These are phyloP conservation scores for Siderastrea radians DNA, from an alignment of 92 coral and sea anemone species.

Conservation along the genomic window DNA sequence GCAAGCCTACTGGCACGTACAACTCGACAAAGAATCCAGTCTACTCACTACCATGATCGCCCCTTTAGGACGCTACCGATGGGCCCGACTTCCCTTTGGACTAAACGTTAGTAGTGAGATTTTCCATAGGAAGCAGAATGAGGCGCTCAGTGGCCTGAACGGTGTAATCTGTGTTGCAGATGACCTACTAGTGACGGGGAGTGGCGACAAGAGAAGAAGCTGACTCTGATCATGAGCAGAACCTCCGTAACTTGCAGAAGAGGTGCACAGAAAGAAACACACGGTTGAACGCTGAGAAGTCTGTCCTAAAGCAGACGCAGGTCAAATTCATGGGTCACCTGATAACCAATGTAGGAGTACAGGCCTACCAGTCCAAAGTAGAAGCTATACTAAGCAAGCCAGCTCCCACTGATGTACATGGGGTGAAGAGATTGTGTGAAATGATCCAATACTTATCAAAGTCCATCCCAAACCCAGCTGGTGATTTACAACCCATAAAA, in stretches of 20 bases:
- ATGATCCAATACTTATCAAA: constrained; percentile 66
- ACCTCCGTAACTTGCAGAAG: background rate
- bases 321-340: constrained; percentile 20
- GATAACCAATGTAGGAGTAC: constrained; percentile 50
- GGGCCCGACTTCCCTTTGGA: constrained; percentile 48
- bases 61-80: constrained; percentile 51
- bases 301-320: too few species aligned
- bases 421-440: constrained; percentile 64
- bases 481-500: constrained; percentile 50
- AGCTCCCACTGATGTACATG: background rate
- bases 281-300: too few species aligned
- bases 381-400: too few species aligned
- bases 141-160: constrained; percentile 39
- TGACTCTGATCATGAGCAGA: background rate
- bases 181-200: constrained; percentile 37
- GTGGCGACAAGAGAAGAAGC: constrained; percentile 46
- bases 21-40: background rate
- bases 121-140: constrained; percentile 6
- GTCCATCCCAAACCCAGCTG: constrained; percentile 61
- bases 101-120: constrained; percentile 37
- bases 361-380: constrained; percentile 13
- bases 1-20: background rate
- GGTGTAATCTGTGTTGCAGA: constrained; percentile 49
- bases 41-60: constrained; percentile 26
- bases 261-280: too few species aligned